Base-by-base conservation (phyloP, 64 coral and sea anemone species). In the Acropora yongei region DNA sequence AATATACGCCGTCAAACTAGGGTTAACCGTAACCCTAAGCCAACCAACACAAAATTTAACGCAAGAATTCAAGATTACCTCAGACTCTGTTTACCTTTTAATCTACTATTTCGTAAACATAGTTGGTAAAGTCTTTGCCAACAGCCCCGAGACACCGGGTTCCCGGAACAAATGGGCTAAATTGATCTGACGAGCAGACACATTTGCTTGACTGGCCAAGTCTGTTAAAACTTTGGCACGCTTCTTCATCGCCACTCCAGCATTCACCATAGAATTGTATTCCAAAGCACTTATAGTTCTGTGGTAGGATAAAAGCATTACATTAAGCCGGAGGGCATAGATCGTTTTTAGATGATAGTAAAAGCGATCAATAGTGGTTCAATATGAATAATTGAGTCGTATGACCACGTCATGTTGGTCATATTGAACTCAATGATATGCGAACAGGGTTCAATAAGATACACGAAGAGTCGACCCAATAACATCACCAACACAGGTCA, bases 221-320 rank as follows among this genome's bases (percentile, higher is more conserved):
- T 57, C 72, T 82, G 0, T 42, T 75, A 77, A 82, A 93, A 65
- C 43, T 75, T 44, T 69, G 18, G 4, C 51, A 55, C 10, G 51
- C 51, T 5, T 55, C 10, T 17, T 57, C 63, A 3, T 45, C 51
- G 3, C 92, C 92, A 12, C 86, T 88, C 92, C 92, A 93, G 72
- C 92, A 88, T 88, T 93, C 92, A 40, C 77, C 92, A 19, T 82
- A 93, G n/a, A 82, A 93, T 42, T 93, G 92, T 14, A 93, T 61
- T 49, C 85, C 92, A 65, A 93, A 93, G 41, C 92, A 93, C 16
- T 93, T 19, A 61, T 93, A 93, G 13, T 78, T 67, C 92, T 93
- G 85, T 4, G 43, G 44, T 3, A 13, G 9, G 63, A 42, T 2
- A 7, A 10, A 55, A 55, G 30, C 30, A 30, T 30, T 30, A 0